Evolutionary conservation across 2,797 vertebrate genomes (phyloP).

Genomic region (Sardinella longiceps): DNA sequence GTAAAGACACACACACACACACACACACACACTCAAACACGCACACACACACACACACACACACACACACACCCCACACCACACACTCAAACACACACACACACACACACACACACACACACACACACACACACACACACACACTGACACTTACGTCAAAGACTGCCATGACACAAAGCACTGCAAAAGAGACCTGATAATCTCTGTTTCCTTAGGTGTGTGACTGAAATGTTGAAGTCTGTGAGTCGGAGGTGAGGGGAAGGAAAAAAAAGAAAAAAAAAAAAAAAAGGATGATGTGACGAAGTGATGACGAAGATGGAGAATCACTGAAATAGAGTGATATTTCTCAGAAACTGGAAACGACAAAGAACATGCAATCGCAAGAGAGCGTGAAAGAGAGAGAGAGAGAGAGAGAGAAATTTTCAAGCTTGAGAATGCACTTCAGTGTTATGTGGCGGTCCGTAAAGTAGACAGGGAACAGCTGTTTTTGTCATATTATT

Average conservation of each 20-base stretch:
- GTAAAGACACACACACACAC: constrained; percentile 11
- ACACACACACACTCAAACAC: constrained; percentile 32
- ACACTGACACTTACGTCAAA: not conserved
- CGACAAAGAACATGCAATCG: not conserved
- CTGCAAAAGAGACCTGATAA: not conserved
- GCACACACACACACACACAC: constrained; percentile 22
- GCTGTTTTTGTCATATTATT: not conserved
- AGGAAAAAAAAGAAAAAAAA: not conserved
- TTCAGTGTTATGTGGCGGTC: not conserved
- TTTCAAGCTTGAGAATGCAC: not conserved
- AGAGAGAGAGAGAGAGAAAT: not conserved
- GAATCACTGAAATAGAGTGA: not conserved
- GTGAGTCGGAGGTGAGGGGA: not conserved
- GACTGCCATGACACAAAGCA: not conserved
- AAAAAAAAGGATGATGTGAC: not conserved
- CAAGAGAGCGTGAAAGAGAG: no score
- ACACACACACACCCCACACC: constrained; percentile 24
- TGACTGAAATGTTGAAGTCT: not conserved
- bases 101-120: constrained; percentile 12
- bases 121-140: constrained; percentile 27
- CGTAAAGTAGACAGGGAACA: not conserved
- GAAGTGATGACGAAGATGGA: no score
- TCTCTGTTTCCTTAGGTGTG: not conserved
- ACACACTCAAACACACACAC: not conserved
- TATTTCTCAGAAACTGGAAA: not conserved